Conservation (phyloP, 1,140 invertebrate genomes). For the Myzus persicae region DNA sequence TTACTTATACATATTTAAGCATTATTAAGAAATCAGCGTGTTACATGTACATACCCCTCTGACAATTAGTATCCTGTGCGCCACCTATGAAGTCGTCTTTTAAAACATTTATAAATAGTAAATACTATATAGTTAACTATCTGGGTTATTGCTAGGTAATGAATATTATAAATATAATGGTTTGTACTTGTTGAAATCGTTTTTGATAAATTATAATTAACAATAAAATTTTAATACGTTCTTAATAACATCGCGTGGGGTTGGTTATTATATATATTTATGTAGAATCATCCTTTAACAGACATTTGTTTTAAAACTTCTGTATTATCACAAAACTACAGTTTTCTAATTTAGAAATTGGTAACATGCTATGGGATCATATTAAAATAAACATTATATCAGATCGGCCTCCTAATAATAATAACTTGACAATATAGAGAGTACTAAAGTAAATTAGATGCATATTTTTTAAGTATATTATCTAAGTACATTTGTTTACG, state of each 20-base stretch:
- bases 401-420: not conserved
- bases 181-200: not conserved
- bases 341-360: not conserved
- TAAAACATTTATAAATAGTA: not conserved
- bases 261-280: not conserved
- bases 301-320: not conserved
- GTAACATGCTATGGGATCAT: not conserved
- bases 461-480: not conserved
- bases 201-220: not conserved
- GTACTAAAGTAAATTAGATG: not conserved
- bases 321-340: not conserved
- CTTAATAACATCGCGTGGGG: not conserved
- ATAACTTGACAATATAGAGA: not conserved
- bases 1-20: too few species aligned
- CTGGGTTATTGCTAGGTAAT: too few species aligned
- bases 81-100: too few species aligned
- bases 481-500: not conserved
- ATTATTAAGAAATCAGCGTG: too few species aligned
- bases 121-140: too few species aligned
- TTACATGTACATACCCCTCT: too few species aligned
- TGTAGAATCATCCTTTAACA: not conserved
- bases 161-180: not conserved
- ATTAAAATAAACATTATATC: not conserved
- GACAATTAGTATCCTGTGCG: too few species aligned
- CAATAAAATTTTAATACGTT: slow-evolving; percentile 11